These are phyloP conservation scores for Melierax canorus DNA, from an alignment of 2,113 vertebrate genomes.

Conservation along the genomic window DNA sequence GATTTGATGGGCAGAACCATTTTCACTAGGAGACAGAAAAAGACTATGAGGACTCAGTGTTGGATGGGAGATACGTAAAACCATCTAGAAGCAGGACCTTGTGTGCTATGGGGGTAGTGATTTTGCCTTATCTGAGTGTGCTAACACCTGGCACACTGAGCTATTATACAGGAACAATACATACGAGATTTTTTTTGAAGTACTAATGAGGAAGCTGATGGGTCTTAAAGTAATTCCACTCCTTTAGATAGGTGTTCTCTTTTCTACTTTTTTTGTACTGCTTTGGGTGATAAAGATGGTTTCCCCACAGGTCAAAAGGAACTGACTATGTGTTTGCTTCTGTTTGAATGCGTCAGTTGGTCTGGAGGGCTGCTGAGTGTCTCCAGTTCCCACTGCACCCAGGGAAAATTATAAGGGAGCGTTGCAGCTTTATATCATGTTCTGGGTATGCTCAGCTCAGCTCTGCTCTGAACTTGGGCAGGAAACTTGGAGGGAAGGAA, in stretches of 20 bases:
- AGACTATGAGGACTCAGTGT: background rate
- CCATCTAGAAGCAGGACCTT: background rate
- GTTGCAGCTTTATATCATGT: background rate
- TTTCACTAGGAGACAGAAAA: background rate
- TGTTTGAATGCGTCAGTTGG: background rate
- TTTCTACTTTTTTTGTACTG: background rate
- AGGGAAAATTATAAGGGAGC: background rate
- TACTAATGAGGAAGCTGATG: background rate
- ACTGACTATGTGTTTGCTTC: background rate
- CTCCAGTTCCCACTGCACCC: background rate
- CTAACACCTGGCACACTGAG: background rate
- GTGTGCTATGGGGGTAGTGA: background rate
- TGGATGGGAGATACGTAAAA: background rate
- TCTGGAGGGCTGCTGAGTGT: background rate
- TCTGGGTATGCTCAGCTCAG: background rate
- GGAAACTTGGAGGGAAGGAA: background rate
- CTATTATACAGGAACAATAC: background rate
- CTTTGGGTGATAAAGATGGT: background rate
- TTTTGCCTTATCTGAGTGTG: background rate
- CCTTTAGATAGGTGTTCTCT: background rate
- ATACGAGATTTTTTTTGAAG: background rate
- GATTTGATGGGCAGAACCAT: conserved; percentile 49
- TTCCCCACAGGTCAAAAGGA: background rate
- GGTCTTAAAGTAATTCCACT: background rate
- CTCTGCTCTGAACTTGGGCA: background rate